Base-by-base conservation (phyloP, 2,113 vertebrate species). In the Seriola aureovittata region DNA sequence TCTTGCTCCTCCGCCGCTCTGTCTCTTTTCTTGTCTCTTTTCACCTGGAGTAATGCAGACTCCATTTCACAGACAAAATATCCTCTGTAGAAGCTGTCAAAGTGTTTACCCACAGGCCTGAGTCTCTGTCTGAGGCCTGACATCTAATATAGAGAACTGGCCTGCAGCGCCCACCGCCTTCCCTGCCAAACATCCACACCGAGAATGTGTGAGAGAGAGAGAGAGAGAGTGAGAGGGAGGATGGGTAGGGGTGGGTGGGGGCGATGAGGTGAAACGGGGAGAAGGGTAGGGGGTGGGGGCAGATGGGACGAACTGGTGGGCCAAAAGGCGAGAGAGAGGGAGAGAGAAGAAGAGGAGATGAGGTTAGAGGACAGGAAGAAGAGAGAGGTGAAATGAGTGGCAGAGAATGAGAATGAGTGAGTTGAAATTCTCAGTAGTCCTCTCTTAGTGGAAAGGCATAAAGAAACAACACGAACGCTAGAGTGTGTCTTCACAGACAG, bases 41-140 rank as follows among this genome's bases (percentile, higher is more conserved):
- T 88, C 84, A 91, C 90, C 89, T 80, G 83, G 78, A 92, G 89
- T 91, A 89, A 93, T 93, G 84, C 92, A 89, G 91, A 92, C 88
- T 93, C 93, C 91, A 91, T 95, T 94, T 94, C 93, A 92, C 88
- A 93, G 91, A 95, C 92, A 94, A 93, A 95, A 96, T 93, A 94
- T 94, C 90, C 88, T 94, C 87, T 92, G 90, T 95, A 93, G 90
- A 93, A 93, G 90, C 94, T 95, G 95, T 94, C 94, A 95, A 89
- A 91, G 88, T 95, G 93, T 93, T 94, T 94, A 94, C 94, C 93
- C 92, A 94, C 83, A 91, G 91, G 94, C 94, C 93, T 82, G 91
- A 92, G 93, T 94, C 92, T 93, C 93, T 93, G 94, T 95, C 94
- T 93, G 88, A 93, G 93, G 92, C 88, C 90, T 95, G 95, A 95